Evolutionary conservation across 2,888 invertebrate genomes (phyloP).

Genomic region (Amphipoea oculea): DNA sequence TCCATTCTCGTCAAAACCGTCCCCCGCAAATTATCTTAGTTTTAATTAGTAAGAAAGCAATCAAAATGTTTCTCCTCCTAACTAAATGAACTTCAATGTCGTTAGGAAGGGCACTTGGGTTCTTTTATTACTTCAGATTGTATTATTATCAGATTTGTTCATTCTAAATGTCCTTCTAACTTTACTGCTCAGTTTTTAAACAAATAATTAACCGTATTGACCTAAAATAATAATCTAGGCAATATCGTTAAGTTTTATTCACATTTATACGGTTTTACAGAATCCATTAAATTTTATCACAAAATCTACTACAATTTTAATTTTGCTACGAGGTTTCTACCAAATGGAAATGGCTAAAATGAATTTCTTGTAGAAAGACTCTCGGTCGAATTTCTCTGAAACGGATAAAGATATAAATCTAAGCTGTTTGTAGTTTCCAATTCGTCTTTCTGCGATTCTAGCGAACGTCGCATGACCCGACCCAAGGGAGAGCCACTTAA

Average conservation of each 20-base stretch:
- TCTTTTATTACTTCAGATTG: constrained; percentile 49
- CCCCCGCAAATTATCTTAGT: constrained; percentile 50
- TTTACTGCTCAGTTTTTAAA: background rate
- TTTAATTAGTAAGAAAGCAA: constrained; percentile 60
- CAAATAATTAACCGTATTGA: background rate
- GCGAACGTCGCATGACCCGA: constrained; percentile 28
- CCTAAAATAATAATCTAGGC: background rate
- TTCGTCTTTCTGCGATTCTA: constrained; percentile 37
- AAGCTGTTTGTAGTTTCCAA: constrained; percentile 48
- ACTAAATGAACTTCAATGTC: constrained; percentile 56
- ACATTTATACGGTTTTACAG: background rate
- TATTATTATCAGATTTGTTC: constrained; percentile 22
- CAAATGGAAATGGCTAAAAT: constrained; percentile 20
- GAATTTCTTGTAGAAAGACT: constrained; percentile 28
- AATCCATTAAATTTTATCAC: constrained; percentile 20
- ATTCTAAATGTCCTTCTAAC: background rate
- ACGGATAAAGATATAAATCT: constrained; percentile 49
- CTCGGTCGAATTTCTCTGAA: constrained; percentile 23
- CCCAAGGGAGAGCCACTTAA: constrained; percentile 32
- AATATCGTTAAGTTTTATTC: constrained; percentile 12
- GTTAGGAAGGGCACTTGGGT: constrained; percentile 27
- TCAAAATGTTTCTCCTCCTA: constrained; percentile 39
- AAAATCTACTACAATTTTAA: constrained; percentile 24
- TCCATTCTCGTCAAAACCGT: constrained; percentile 32
- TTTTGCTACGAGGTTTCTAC: constrained; percentile 5